Evolutionary conservation across 2,888 invertebrate species (phyloP), one percentile per base, ranked within the genome.

Genomic region (Dugesia japonica): DNA sequence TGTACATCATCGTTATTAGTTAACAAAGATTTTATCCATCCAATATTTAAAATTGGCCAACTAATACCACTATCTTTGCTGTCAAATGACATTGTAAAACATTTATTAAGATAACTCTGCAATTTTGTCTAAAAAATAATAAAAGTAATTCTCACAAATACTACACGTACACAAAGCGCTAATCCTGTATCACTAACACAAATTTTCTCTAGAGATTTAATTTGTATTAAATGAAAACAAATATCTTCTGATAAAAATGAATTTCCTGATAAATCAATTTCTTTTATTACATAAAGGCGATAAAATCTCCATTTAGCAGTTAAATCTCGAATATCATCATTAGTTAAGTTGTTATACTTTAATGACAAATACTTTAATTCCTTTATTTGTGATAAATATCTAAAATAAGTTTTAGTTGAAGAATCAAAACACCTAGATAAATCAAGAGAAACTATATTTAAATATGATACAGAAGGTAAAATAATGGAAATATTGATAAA

Each of bases 161-260:
- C 38, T 13, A 38, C n/a, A 20, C 56, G 17, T 56, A 56, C 56
- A 56, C 56, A 56, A 4, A 9, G 9, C 56, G 17, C 56, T 23
- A 56, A 56, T 56, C 56, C 56, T 23, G 56, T 56, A 56, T 56
- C 56, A 23, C n/a, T 56, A 56, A 56, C 56, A 56, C 56, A 56
- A n/a, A 56, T n/a, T 56, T 23, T n/a, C n/a, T 56, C 4, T 4
- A 56, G 4, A 4, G 56, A 56, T 20, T 4, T 9, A 56, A 56
- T 56, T 7, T 4, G 56, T 9, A 56, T 20, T n/a, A 56, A 23
- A 23, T 56, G n/a, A 13, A 1, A 4, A 23, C 56, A 56, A 56
- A 56, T 56, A n/a, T n/a, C 23, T 23, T 56, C 56, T 9, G 56
- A 56, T n/a, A 56, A 56, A 23, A 56, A 56, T 9, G 56, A 23